These are phyloP conservation scores for Drosophila ambigua DNA, from an alignment of 1,140 invertebrate species.

Conservation along the genomic window DNA sequence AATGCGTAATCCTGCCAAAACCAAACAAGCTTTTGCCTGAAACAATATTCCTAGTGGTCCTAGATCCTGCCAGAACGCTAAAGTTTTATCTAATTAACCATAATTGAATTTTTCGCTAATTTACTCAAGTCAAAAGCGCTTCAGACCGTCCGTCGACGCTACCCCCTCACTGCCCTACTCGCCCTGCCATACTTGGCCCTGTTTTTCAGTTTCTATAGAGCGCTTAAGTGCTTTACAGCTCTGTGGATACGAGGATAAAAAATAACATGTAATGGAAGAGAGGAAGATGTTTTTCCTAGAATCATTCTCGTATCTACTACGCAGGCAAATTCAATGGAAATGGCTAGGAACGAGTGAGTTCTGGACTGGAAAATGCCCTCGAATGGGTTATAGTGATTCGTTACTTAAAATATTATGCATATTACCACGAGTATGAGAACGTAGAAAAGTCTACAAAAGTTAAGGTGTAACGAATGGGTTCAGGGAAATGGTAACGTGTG, in stretches of 20 bases:
- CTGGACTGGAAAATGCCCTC: too few relatives aligned
- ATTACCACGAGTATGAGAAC: too few relatives aligned
- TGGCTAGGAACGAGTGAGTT: too few relatives aligned
- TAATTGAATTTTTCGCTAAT: conserved; percentile 74
- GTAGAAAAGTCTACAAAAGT: too few relatives aligned
- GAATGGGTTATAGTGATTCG: too few relatives aligned
- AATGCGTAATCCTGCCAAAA: too few relatives aligned
- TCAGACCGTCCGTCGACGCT: conserved; percentile 16
- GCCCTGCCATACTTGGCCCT: not conserved
- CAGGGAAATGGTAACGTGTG: too few relatives aligned
- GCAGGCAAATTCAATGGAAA: conserved; percentile 8
- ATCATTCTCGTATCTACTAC: not conserved
- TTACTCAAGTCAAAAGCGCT: conserved; percentile 53
- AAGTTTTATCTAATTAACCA: conserved; percentile 64
- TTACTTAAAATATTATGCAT: too few relatives aligned
- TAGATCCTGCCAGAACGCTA: conserved; percentile 6
- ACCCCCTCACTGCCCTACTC: not conserved
- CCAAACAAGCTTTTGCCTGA: not conserved
- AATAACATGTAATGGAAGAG: conserved; percentile 21
- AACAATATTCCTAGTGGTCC: not conserved
- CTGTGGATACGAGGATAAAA: conserved; percentile 6
- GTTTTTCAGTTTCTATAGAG: conserved; percentile 25
- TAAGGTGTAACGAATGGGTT: too few relatives aligned
- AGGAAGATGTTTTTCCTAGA: conserved; percentile 19
- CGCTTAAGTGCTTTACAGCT: conserved; percentile 15